Evolutionary conservation across 2,113 vertebrate species (phyloP), one percentile per base, ranked within the genome.

Genomic region (Platichthys stellatus): DNA sequence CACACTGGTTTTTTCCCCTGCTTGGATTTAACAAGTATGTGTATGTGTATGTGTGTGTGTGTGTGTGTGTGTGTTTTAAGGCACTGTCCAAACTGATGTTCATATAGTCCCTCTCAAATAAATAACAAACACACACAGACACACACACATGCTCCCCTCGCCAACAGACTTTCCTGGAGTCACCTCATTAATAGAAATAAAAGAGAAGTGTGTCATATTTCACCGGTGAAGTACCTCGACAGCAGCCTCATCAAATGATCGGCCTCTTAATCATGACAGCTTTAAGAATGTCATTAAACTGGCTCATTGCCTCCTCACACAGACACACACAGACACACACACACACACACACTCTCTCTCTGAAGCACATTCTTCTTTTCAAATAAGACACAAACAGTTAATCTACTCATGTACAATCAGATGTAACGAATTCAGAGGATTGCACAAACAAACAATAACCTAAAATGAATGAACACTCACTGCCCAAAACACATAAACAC

Each of bases 171-270:
- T 21, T 43, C 58, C 53, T 6, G 4, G 24, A 38, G 80, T 78
- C 62, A 40, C 66, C 58, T 72, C 81, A 65, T 80, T 86, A 84
- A 77, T 68, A 72, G 64, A 57, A 72, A 31, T 43, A 68, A 64
- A 80, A 72, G 51, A 64, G 23, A 71, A 74, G 79, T 45, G 0
- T 58, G 28, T 74, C 28, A 75, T 69, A 69, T 78, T 75, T 80
- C 23, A 74, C 43, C 40, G 23, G 38, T 63, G 28, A 72, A 74
- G 65, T 9, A 63, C 54, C 57, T 82, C 26, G 21, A 68, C 9
- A 59, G 59, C 58, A 62, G 18, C 63, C 60, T 85, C 63, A 74
- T 83, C 71, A 80, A 74, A 83, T 74, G 21, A 85, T 81, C 80
- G 74, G 47, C 76, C 74, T 75, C 57, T 80, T 84, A 35, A 80